Evolutionary conservation across 2,888 invertebrate species (phyloP).

Genomic region (Notodonta ziczac): DNA sequence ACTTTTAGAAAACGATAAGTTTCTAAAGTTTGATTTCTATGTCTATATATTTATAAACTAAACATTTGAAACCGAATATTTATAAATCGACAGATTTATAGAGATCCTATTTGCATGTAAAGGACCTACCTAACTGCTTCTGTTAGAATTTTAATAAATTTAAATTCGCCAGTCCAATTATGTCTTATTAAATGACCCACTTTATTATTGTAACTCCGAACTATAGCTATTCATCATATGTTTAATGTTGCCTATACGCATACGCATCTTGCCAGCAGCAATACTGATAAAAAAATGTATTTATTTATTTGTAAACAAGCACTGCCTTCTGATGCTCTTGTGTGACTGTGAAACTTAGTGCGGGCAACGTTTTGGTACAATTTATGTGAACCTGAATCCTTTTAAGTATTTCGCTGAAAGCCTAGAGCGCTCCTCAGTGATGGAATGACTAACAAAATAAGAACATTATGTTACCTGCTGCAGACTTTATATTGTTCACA

Average conservation of each 20-base stretch:
- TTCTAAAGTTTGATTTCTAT: neutral
- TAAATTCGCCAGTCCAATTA: neutral
- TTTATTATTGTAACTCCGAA: neutral
- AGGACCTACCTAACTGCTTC: conserved; percentile 9
- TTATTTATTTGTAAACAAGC: conserved; percentile 49
- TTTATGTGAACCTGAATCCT: conserved; percentile 20
- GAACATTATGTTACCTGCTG: neutral
- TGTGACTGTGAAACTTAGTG: conserved; percentile 24
- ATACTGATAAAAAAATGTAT: conserved; percentile 33
- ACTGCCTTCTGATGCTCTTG: conserved; percentile 60
- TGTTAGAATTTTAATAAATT: neutral
- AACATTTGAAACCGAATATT: conserved; percentile 8
- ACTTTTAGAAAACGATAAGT: neutral
- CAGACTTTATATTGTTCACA: neutral
- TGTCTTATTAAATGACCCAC: conserved; percentile 7
- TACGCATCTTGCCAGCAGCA: conserved; percentile 60
- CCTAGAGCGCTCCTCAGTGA: conserved; percentile 23
- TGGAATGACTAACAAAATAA: neutral
- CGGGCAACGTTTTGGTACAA: conserved; percentile 14
- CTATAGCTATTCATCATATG: neutral
- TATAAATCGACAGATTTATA: conserved; percentile 22
- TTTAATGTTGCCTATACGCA: conserved; percentile 25
- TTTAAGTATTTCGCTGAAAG: conserved; percentile 32
- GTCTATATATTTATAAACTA: neutral
- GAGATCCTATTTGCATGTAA: conserved; percentile 17